Conservation (phyloP, 2,797 vertebrate genomes). For the Merluccius polli region DNA sequence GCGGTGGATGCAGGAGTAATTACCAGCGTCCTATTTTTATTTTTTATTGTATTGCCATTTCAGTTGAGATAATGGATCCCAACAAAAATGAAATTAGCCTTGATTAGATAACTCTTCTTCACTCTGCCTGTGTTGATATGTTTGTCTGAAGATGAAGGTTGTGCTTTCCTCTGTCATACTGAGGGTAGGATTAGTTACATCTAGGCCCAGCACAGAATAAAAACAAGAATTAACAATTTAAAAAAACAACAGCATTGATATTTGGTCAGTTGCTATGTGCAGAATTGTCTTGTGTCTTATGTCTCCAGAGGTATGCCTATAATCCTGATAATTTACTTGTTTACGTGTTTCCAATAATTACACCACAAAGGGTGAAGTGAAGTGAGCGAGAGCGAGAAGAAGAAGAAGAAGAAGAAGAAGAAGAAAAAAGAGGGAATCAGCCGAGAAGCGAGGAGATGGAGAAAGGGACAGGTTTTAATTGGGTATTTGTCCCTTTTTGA, state of each 20-base stretch:
- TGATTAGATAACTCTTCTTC: slow-evolving; percentile 35
- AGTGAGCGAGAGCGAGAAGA: slow-evolving; percentile 15
- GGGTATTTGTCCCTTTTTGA: slow-evolving; percentile 75
- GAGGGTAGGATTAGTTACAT: slow-evolving; percentile 32
- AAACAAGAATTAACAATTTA: slow-evolving; percentile 33
- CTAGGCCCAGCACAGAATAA: slow-evolving; percentile 17
- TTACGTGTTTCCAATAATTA: slow-evolving; percentile 67
- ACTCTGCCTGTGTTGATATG: slow-evolving; percentile 5
- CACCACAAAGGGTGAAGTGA: slow-evolving; percentile 40
- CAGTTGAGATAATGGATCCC: slow-evolving; percentile 42
- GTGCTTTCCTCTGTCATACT: slow-evolving; percentile 33
- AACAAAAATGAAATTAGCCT: slow-evolving; percentile 36
- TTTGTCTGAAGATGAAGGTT: slow-evolving; percentile 26
- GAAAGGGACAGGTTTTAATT: slow-evolving; percentile 65
- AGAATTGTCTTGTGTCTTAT: slow-evolving; percentile 41
- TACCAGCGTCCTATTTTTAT: slow-evolving; percentile 27
- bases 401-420: slow-evolving; percentile 26
- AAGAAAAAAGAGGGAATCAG: slow-evolving; percentile 32
- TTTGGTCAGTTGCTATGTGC: slow-evolving; percentile 36
- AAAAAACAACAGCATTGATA: slow-evolving; percentile 35
- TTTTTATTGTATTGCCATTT: slow-evolving; percentile 21
- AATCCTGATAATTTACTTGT: slow-evolving; percentile 66
- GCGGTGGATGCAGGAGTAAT: slow-evolving; percentile 38
- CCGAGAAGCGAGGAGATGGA: slow-evolving; percentile 19
- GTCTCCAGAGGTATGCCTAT: slow-evolving; percentile 55